A percentile compares a stretch with the other conserved stretches of the same genome.
These are phyloP conservation scores for Clarias magur DNA, from an alignment of 2,113 vertebrate species.

Conservation along the genomic window DNA sequence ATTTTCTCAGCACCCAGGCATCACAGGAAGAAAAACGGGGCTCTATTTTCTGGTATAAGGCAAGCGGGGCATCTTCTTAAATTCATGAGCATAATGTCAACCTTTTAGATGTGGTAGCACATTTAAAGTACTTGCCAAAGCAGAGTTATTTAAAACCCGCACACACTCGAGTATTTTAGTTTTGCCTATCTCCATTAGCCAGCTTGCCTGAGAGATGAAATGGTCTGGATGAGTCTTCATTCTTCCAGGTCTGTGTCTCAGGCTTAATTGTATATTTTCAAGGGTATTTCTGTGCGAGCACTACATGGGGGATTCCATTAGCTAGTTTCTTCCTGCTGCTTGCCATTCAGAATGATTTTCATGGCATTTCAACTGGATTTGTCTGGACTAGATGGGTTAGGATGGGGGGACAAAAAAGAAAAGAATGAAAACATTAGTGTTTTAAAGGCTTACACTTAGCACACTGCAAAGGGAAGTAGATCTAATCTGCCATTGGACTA, in stretches of 20 bases:
- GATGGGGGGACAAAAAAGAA: constrained; percentile 31
- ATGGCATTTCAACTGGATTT: constrained; percentile 71
- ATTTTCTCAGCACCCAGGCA: background rate
- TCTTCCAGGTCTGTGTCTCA: constrained; percentile 57
- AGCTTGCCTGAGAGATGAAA: constrained; percentile 9
- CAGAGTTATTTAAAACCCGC: constrained; percentile 26
- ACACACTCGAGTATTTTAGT: background rate
- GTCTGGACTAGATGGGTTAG: constrained; percentile 60
- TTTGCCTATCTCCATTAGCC: constrained; percentile 15
- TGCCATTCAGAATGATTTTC: constrained; percentile 69
- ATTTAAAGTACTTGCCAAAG: constrained; percentile 26
- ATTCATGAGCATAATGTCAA: constrained; percentile 3
- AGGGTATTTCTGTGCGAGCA: constrained; percentile 62
- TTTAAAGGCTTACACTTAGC: constrained; percentile 60
- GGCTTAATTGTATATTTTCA: constrained; percentile 67
- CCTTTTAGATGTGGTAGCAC: background rate
- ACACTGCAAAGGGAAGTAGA: constrained; percentile 61
- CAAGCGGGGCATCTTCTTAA: background rate
- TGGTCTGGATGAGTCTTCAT: constrained; percentile 5
- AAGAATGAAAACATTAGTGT: constrained; percentile 64
- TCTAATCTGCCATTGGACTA: constrained; percentile 34
- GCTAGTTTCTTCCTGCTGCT: constrained; percentile 53
- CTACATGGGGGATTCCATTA: constrained; percentile 68
- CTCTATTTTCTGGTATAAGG: background rate
- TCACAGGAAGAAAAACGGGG: background rate